These are phyloP conservation scores for Porites rus DNA, from an alignment of 92 coral and sea anemone genomes.

Conservation along the genomic window DNA sequence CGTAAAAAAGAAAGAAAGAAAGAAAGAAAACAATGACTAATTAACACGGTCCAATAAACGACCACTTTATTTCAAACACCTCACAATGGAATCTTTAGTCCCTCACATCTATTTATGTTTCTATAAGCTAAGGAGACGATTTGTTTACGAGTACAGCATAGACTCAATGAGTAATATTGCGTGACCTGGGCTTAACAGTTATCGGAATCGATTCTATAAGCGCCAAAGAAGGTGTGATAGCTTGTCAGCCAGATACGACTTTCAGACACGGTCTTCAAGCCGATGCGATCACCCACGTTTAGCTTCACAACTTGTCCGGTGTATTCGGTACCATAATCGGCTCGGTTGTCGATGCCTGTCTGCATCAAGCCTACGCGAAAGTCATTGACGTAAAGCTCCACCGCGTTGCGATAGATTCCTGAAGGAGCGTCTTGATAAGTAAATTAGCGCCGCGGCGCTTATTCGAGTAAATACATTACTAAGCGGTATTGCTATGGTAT, in stretches of 20 bases:
- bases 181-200: no score
- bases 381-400: neutral
- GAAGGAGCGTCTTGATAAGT: neutral
- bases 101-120: no score
- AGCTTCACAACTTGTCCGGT: neutral
- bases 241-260: neutral
- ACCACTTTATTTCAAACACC: no score
- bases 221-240: slow-evolving; percentile 9
- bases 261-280: neutral
- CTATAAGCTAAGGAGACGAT: no score
- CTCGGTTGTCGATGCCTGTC: neutral
- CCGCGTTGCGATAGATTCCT: neutral
- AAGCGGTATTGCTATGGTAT: no score
- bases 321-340: neutral
- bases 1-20: no score
- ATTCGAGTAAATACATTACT: slow-evolving; percentile 56
- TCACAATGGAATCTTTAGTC: no score
- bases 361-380: neutral
- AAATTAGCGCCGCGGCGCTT: slow-evolving; percentile 67
- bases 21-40: no score
- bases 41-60: no score
- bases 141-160: no score
- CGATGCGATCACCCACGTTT: neutral
- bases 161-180: no score
- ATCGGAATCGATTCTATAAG: neutral